Percentiles rank a stretch among this genome's conserved stretches.
phyloP scores from a whole-genome alignment of 2,888 invertebrate genomes.

The Chaitophorus viminalis region DNA sequence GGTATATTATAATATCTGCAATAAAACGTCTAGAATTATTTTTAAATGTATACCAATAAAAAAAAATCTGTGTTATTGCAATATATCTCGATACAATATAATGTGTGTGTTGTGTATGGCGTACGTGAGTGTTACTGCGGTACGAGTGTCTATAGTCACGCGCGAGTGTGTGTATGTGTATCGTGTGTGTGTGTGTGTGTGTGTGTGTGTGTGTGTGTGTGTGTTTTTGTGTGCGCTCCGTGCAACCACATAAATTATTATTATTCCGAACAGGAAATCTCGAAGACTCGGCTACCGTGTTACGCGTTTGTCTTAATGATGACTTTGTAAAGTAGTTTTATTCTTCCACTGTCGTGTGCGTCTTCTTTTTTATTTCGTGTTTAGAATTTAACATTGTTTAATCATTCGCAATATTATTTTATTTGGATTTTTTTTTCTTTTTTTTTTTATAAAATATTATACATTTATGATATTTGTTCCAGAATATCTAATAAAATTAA shows the following conservation, averaged over 20 bases:
- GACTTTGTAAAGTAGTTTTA: slow-evolving; percentile 19
- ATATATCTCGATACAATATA: too few species aligned
- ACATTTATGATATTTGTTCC: background rate
- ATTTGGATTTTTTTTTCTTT: background rate
- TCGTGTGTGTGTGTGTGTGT: background rate
- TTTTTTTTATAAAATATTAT: background rate
- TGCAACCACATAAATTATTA: slow-evolving; percentile 50
- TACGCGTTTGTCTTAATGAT: slow-evolving; percentile 55
- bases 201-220: background rate
- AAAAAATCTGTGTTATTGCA: too few species aligned
- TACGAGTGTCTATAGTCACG: too few species aligned
- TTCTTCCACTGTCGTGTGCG: background rate
- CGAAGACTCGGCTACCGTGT: slow-evolving; percentile 43
- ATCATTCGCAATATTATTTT: background rate
- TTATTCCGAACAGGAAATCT: slow-evolving; percentile 51
- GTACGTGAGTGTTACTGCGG: too few species aligned
- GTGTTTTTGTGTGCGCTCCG: background rate
- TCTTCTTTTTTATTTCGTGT: slow-evolving; percentile 17
- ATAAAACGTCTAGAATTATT: too few species aligned
- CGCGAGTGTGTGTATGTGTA: too few species aligned
- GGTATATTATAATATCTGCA: too few species aligned
- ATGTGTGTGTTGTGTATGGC: too few species aligned
- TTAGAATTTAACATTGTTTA: background rate
- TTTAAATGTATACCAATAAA: too few species aligned
- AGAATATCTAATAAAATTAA: background rate